Conservation (phyloP, 2,888 invertebrate genomes). For the Carterocephalus palaemon region DNA sequence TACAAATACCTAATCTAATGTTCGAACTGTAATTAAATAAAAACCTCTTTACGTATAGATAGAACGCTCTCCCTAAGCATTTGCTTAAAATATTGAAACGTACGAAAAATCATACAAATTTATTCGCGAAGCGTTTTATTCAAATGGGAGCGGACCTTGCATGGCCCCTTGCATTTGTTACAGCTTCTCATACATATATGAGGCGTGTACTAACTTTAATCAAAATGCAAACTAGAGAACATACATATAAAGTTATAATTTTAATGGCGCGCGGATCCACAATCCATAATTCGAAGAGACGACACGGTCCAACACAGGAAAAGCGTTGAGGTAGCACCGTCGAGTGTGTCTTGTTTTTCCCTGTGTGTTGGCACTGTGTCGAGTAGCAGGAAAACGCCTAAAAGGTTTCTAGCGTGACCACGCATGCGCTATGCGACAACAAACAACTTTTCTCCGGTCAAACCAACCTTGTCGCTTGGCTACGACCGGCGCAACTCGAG, state of each 20-base stretch:
- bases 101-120: constrained; percentile 1
- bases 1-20: no score
- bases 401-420: constrained; percentile 6
- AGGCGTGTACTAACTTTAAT: neutral
- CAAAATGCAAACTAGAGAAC: neutral
- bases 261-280: neutral
- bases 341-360: neutral
- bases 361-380: constrained; percentile 17
- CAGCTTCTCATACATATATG: constrained; percentile 1
- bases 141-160: constrained; percentile 2
- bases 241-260: neutral
- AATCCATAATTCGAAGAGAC: constrained; percentile 1
- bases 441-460: constrained; percentile 30
- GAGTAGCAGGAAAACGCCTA: constrained; percentile 23
- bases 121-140: constrained; percentile 6
- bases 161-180: constrained; percentile 13
- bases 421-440: constrained; percentile 31
- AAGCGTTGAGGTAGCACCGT: constrained; percentile 2
- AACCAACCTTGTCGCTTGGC: constrained; percentile 25
- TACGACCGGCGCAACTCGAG: constrained; percentile 5
- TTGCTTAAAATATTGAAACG: no score
- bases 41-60: no score
- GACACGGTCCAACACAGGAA: constrained; percentile 16
- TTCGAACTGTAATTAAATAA: no score
- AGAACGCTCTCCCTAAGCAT: no score